Percentiles rank a stretch among this genome's conserved stretches.
Conservation (phyloP, 2,113 vertebrate genomes). For the Pterocles burchelli region DNA sequence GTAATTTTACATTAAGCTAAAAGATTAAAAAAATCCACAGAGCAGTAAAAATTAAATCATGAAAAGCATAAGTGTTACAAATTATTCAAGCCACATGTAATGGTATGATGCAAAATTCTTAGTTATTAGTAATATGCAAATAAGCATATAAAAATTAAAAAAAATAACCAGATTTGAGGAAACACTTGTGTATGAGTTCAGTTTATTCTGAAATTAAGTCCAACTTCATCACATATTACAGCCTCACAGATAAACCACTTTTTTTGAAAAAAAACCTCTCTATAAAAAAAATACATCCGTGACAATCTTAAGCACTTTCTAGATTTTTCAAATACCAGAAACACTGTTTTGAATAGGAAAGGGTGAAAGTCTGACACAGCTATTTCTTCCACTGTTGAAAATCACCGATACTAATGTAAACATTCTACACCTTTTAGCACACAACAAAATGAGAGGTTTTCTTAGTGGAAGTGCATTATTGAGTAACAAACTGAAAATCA, state of each 20-base stretch:
- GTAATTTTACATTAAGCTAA: conserved; percentile 18
- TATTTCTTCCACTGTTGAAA: neutral
- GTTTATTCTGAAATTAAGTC: neutral
- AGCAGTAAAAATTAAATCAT: neutral
- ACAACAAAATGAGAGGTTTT: neutral
- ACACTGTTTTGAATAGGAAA: neutral
- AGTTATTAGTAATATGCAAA: neutral
- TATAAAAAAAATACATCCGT: neutral
- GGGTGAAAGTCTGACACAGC: neutral
- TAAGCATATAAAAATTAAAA: neutral
- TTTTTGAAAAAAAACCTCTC: neutral
- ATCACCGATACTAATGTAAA: neutral
- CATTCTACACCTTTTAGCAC: neutral
- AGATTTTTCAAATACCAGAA: neutral
- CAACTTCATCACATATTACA: neutral
- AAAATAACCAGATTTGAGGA: neutral
- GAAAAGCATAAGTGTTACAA: neutral
- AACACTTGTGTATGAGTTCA: neutral
- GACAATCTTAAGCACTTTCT: neutral
- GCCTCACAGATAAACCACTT: neutral
- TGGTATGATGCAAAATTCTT: neutral
- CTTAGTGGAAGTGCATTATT: neutral
- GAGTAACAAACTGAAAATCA: neutral
- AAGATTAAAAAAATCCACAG: neutral
- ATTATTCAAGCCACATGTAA: neutral